A percentile compares a stretch with the other conserved stretches of the same genome.
These are phyloP conservation scores for Leucania comma DNA, from an alignment of 2,888 invertebrate species.

Conservation along the genomic window DNA sequence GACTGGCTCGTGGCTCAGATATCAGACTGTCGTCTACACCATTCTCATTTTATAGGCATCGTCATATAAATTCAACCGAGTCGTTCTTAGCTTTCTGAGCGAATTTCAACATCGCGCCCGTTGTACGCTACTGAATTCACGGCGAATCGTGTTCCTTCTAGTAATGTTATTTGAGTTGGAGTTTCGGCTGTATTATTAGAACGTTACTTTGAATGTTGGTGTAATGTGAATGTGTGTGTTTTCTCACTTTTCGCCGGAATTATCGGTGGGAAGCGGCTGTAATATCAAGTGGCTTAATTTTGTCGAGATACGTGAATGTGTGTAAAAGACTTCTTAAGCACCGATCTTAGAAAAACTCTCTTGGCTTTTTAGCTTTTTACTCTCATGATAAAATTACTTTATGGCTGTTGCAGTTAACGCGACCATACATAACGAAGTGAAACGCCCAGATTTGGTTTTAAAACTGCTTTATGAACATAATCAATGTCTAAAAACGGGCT, in stretches of 20 bases:
- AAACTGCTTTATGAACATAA: no score
- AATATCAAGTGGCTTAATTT: conserved; percentile 55
- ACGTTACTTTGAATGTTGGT: conserved; percentile 53
- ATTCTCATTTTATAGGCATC: conserved; percentile 71
- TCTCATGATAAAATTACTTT: neutral
- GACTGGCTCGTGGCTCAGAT: conserved; percentile 53
- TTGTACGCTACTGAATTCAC: conserved; percentile 41
- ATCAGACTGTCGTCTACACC: conserved; percentile 66
- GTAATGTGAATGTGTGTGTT: conserved; percentile 51
- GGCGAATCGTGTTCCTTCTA: conserved; percentile 47
- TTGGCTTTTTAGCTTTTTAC: neutral
- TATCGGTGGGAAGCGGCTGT: conserved; percentile 30
- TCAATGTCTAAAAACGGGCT: no score
- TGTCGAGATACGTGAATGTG: conserved; percentile 9
- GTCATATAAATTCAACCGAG: conserved; percentile 69
- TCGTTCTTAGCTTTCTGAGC: conserved; percentile 50
- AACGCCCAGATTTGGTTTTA: no score
- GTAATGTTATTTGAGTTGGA: conserved; percentile 58
- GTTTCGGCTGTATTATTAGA: conserved; percentile 51
- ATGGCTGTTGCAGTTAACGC: no score
- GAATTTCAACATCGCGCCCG: conserved; percentile 53
- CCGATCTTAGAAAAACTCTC: neutral
- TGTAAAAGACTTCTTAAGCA: neutral
- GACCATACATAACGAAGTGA: no score
- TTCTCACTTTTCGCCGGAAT: conserved; percentile 44